phyloP scores from a whole-genome alignment of 2,113 vertebrate genomes.

The Telmatochromis bifrenatus region DNA sequence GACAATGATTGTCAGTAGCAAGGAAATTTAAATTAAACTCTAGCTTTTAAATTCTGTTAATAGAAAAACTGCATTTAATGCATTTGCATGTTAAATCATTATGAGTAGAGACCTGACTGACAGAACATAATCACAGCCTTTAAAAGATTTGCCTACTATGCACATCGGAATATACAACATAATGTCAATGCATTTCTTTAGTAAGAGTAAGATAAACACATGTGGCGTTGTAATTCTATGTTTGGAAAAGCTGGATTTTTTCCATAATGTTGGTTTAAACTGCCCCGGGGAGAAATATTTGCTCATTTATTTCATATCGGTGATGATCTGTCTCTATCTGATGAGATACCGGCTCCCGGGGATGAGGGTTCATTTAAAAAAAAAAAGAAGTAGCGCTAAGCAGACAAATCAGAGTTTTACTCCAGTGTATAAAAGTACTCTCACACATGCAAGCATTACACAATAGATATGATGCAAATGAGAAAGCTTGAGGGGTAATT shows the following conservation, averaged over 20 bases:
- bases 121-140: neutral
- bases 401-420: neutral
- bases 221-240: neutral
- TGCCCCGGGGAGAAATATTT: neutral
- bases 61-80: neutral
- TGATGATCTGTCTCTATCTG: neutral
- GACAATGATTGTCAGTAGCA: neutral
- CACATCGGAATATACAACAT: neutral
- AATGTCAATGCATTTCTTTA: neutral
- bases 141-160: neutral
- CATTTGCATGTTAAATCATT: neutral
- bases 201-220: neutral
- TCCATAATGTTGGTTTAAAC: neutral
- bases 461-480: neutral
- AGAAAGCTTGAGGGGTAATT: neutral
- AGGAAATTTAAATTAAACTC: neutral
- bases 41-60: neutral
- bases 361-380: neutral
- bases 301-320: neutral
- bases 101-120: neutral
- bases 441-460: neutral
- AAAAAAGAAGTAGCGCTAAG: neutral
- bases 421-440: neutral
- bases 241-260: neutral
- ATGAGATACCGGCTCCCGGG: neutral